Evolutionary conservation across 2,888 invertebrate species (phyloP), one percentile per base, ranked within the genome.

Genomic region (Lycaena phlaeas): DNA sequence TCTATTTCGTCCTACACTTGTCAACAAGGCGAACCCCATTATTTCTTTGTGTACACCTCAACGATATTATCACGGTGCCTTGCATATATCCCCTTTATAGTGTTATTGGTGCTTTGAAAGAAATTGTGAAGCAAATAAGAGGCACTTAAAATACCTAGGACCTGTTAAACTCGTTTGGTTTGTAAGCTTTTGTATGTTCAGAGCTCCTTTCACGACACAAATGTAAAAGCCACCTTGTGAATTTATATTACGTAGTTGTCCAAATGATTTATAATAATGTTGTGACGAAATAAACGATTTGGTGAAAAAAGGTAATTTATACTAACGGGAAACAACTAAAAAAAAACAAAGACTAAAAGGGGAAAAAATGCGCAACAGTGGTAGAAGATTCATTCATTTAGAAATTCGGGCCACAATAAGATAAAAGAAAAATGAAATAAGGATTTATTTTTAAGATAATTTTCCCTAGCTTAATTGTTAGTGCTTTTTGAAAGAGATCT

Each of bases 51-150:
- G 50, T 38, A 41, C 40, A 62, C 57, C 54, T 54, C 55, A 49
- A 52, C 50, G 57, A 57, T 56, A 69, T 69, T 68, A 72, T 68
- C 63, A 64, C 65, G 64, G 61, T 66, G 52, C 56, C 57, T 54
- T 60, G 64, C 67, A 56, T 64, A 59, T 54, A 57, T 58, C 61
- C 62, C 61, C 64, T 45, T 56, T 58, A 61, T 62, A 61, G 59
- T 54, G 58, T 64, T 67, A 64, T 69, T 70, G 68, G 62, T 64
- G 58, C 58, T 62, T 50, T 57, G 54, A 64, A 68, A 69, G 66
- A 68, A 73, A 73, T 75, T 69, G 61, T 64, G 72, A 64, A 64
- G 58, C 58, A 49, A 60, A 61, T 59, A 67, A 61, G 65, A 66
- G 59, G 53, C 56, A 59, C 66, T 59, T 66, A 57, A 58, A 53